Conservation (phyloP, 2,888 invertebrate genomes). For the Synergus gifuensis region DNA sequence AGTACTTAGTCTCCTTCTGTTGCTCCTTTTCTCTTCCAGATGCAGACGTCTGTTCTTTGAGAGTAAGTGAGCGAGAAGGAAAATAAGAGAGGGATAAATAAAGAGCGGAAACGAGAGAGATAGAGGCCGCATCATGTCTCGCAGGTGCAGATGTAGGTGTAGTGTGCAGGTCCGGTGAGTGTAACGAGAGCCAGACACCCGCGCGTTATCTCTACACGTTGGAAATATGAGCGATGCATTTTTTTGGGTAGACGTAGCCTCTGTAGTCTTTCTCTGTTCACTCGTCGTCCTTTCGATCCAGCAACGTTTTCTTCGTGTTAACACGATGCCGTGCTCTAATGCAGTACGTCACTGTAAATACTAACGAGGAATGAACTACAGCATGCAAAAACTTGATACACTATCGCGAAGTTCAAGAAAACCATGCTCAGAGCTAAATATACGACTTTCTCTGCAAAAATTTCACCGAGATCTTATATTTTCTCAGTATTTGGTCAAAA, state of each 20-base stretch:
- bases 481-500: background rate
- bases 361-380: constrained; percentile 39
- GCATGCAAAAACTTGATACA: constrained; percentile 38
- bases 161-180: constrained; percentile 55
- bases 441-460: constrained; percentile 21
- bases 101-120: constrained; percentile 9
- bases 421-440: constrained; percentile 30
- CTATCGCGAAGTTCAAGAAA: constrained; percentile 33
- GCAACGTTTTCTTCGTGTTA: constrained; percentile 36
- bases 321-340: constrained; percentile 41
- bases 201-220: constrained; percentile 35
- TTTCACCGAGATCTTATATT: background rate
- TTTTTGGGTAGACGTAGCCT: constrained; percentile 35
- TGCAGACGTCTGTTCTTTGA: constrained; percentile 25
- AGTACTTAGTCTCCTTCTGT: constrained; percentile 34
- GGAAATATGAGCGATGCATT: constrained; percentile 42
- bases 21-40: constrained; percentile 29
- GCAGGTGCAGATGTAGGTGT: constrained; percentile 60
- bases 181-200: constrained; percentile 53
- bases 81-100: constrained; percentile 26
- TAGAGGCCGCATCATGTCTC: constrained; percentile 45
- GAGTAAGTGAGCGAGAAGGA: constrained; percentile 1
- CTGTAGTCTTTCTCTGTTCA: constrained; percentile 14
- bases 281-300: constrained; percentile 6
- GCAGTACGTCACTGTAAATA: constrained; percentile 35